Evolutionary conservation across 2,888 invertebrate species (phyloP).

Genomic region (Nesidiocoris tenuis): DNA sequence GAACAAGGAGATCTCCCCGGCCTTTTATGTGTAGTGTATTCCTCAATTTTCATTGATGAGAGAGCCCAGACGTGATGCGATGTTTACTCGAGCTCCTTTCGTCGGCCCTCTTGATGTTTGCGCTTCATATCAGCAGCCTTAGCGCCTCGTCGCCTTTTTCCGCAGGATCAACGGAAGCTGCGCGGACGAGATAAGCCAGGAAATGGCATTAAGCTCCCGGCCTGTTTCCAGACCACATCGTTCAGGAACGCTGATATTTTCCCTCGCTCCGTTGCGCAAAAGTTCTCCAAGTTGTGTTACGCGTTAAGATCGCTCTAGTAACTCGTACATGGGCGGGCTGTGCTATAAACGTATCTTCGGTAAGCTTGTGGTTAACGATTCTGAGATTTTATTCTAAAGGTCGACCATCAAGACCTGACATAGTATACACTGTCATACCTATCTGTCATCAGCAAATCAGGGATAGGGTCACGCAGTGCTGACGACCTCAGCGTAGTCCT

Average conservation of each 20-base stretch:
- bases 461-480: too few species aligned
- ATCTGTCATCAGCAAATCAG: too few species aligned
- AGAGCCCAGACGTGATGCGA: background rate
- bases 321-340: too few species aligned
- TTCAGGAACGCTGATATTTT: background rate
- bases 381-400: too few species aligned
- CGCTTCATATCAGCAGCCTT: background rate
- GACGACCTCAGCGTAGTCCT: too few species aligned
- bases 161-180: slow-evolving; percentile 31
- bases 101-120: background rate
- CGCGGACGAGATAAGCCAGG: slow-evolving; percentile 21
- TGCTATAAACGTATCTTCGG: too few species aligned
- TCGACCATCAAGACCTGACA: too few species aligned
- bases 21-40: background rate
- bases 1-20: background rate
- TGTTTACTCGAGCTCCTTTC: background rate
- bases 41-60: background rate
- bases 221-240: background rate
- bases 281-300: background rate
- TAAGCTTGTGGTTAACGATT: too few species aligned
- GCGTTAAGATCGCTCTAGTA: background rate
- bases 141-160: background rate
- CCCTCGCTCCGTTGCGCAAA: background rate
- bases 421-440: too few species aligned
- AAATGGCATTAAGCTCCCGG: slow-evolving; percentile 23